Base-by-base conservation (phyloP, 2,888 invertebrate species). In the Ornithoptera priamus region DNA sequence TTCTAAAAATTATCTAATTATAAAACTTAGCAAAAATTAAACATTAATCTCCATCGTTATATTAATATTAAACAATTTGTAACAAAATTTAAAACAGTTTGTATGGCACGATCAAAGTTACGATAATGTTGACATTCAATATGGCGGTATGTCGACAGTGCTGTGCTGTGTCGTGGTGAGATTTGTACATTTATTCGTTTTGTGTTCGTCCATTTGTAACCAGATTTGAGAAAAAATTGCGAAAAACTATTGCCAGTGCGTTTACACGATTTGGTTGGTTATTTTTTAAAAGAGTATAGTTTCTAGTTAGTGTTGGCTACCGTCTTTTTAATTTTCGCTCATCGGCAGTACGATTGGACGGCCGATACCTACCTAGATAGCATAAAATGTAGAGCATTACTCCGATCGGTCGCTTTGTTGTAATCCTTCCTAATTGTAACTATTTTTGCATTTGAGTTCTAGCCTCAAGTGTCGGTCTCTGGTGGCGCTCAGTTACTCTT, bases 131-230 rank as follows among this genome's bases (percentile, higher is more conserved):
- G 95, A 96, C 96, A 96, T 95, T 95, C 96, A 97, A 96, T 96
- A 97, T 97, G 97, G 97, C 97, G 97, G 96, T 96, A 96, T 96
- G 97, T 96, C 96, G 96, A 96, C 96, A 96, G 97, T 97, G 97
- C 96, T 96, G 95, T 97, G 97, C 97, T 97, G 97, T 97, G 96
- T 97, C 96, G 97, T 97, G 97, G 97, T 97, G 95, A 96, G 97
- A 96, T 94, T 93, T 90, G 85, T 81, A 88, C 84, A 87, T 84
- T 89, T 84, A 77, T 79, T 85, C 76, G 80, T 81, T 85, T 83
- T 80, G 75, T 84, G 79, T 79, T 78, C 76, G 80, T 82, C 84
- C 85, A n/a, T 67, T 78, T 80, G 72, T 74, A 75, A 77, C 74
- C 77, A 82, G 85, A 74, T 71, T 78, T 68, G 68, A 75, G 77